Percentiles rank a stretch among this genome's conserved stretches.
These are phyloP conservation scores for Neotoxoptera formosana DNA, from an alignment of 1,140 invertebrate species.

Conservation along the genomic window DNA sequence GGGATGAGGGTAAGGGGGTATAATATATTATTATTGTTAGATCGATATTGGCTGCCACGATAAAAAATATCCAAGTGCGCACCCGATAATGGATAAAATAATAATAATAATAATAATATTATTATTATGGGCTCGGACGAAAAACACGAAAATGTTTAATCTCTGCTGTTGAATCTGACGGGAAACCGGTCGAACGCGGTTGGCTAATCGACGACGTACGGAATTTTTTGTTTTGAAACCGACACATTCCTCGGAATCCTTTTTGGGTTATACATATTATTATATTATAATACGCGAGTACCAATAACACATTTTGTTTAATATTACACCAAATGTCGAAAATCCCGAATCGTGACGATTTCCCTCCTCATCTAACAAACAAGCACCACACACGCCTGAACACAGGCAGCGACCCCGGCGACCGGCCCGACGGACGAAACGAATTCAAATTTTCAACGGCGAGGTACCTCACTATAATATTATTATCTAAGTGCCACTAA, in stretches of 20 bases:
- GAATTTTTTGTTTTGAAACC: constrained; percentile 41
- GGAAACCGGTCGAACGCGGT: constrained; percentile 32
- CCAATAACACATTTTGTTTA: background rate
- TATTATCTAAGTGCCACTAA: background rate
- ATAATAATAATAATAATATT: background rate
- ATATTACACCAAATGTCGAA: background rate
- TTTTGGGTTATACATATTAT: constrained; percentile 4
- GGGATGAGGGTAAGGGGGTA: no score
- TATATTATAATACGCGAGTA: background rate
- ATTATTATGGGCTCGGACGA: background rate
- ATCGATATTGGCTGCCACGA: background rate
- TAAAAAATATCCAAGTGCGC: background rate
- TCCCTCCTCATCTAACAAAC: background rate
- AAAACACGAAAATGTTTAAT: constrained; percentile 28
- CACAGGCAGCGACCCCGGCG: background rate
- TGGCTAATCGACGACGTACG: background rate
- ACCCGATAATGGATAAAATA: background rate
- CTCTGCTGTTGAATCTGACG: background rate
- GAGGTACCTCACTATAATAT: background rate
- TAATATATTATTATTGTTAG: background rate
- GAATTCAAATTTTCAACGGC: background rate
- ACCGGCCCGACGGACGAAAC: background rate
- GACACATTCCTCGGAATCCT: constrained; percentile 29
- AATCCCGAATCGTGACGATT: background rate
- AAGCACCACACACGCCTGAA: background rate